Base-by-base conservation (phyloP, 2,888 invertebrate genomes). In the Cabera pusaria region DNA sequence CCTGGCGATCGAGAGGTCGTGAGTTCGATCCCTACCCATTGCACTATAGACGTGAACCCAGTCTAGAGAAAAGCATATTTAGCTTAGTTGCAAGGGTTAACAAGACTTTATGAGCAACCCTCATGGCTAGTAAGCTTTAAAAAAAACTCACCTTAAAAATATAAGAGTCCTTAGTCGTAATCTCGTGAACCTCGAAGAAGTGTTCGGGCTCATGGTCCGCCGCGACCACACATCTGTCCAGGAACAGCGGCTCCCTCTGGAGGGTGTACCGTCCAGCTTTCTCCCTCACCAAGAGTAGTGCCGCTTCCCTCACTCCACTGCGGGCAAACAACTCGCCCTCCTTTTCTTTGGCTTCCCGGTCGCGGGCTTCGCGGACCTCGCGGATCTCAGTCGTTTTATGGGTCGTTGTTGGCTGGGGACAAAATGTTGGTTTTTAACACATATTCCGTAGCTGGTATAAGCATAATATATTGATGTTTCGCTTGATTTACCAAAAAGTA, bases 101-200 rank as follows among this genome's bases (percentile, higher is more conserved):
- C n/a, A n/a, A n/a, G n/a, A n/a, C n/a, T n/a, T n/a, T n/a, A n/a
- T n/a, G n/a, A n/a, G n/a, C n/a, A n/a, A n/a, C n/a, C n/a, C n/a
- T n/a, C n/a, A n/a, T n/a, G 7, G 7, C 24, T 24, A 6, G 5
- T 8, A 32, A 19, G 3, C 6, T 5, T 2, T 14, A 14, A 14
- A 14, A 14, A 17, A 23, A 5, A 47, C 48, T 55, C 81, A 97
- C 98, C 94, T 98, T 98, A 85, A 98, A 96, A 80, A 97, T 95
- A 84, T 95, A 97, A 38, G 97, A 95, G 78, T 98, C 98, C 86
- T 97, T 97, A 44, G 96, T 95, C 52, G 96, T 93, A 52, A 97
- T 92, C 86, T 98, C 97, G 83, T 97, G 97, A 53, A 98, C 93
- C 90, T 98, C 98, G 77, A 98, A 98, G 80, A 97, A 97, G 77